phyloP scores from a whole-genome alignment of 1,140 invertebrate genomes.

The Ceratosolen fusciceps region DNA sequence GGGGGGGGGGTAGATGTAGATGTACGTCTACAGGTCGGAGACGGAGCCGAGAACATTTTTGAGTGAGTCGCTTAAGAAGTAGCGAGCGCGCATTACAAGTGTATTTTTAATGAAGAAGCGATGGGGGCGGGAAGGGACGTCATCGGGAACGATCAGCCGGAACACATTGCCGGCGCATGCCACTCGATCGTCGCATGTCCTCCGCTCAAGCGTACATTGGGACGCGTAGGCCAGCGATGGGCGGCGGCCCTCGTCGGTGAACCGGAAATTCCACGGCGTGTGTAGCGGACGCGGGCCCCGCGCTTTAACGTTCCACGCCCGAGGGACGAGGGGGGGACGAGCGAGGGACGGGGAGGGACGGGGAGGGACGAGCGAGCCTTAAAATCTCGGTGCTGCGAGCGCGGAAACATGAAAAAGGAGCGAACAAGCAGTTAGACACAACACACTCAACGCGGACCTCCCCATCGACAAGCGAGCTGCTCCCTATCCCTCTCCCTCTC shows the following conservation, averaged over 20 bases:
- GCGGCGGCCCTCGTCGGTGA: background rate
- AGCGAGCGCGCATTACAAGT: background rate
- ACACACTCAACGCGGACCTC: constrained; percentile 39
- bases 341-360: too few relatives aligned
- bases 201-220: background rate
- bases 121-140: background rate
- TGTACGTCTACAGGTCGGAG: too few relatives aligned
- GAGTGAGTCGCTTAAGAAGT: too few relatives aligned
- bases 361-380: too few relatives aligned
- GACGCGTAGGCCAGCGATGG: background rate
- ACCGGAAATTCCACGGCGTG: constrained; percentile 4
- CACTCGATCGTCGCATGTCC: too few relatives aligned
- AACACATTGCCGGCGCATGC: background rate
- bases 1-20: too few relatives aligned
- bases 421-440: constrained; percentile 37
- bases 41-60: too few relatives aligned
- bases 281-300: background rate
- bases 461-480: constrained; percentile 33
- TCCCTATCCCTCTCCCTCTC: too few relatives aligned
- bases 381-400: background rate
- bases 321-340: too few relatives aligned
- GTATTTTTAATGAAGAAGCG: background rate
- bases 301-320: background rate
- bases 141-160: background rate
- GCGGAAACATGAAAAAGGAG: constrained; percentile 14